Conservation (phyloP, 2,113 vertebrate species). For the Astatotilapia flaviijosephi region DNA sequence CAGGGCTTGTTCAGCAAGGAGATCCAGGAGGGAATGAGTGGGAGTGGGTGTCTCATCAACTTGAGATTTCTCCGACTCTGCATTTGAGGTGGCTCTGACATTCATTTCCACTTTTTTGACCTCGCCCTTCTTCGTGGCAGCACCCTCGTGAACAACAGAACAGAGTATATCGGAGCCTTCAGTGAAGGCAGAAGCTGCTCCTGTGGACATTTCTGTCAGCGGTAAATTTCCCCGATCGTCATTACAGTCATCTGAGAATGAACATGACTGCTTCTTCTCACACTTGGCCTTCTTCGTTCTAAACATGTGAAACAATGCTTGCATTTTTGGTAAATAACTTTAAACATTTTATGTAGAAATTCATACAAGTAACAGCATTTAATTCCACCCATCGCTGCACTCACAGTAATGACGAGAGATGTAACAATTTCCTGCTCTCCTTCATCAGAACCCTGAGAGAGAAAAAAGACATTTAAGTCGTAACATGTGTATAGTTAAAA, state of each 20-base stretch:
- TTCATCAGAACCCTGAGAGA: slow-evolving; percentile 76
- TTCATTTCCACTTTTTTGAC: slow-evolving; percentile 7
- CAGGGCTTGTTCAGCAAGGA: slow-evolving; percentile 39
- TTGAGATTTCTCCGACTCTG: background rate
- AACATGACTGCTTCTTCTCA: slow-evolving; percentile 19
- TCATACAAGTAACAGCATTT: no score
- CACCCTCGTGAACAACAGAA: slow-evolving; percentile 66
- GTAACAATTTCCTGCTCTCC: slow-evolving; percentile 79
- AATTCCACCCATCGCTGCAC: slow-evolving; percentile 19
- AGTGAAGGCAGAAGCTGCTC: slow-evolving; percentile 62
- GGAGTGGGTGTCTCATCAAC: background rate
- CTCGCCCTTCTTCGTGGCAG: slow-evolving; percentile 47
- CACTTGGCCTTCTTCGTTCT: slow-evolving; percentile 35
- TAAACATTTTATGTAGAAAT: background rate
- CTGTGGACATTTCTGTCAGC: slow-evolving; percentile 22
- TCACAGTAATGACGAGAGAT: slow-evolving; percentile 77
- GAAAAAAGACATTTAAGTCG: background rate
- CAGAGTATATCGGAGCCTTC: slow-evolving; percentile 59
- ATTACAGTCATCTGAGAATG: background rate
- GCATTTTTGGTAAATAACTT: background rate
- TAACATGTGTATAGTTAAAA: background rate
- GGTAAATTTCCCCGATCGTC: slow-evolving; percentile 28
- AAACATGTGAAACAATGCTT: background rate
- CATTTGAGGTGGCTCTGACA: slow-evolving; percentile 33
- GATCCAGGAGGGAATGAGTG: background rate